A percentile compares a stretch with the other conserved stretches of the same genome.
Conservation (phyloP, 1,140 invertebrate genomes). For the Panagrolaimus sp. region DNA sequence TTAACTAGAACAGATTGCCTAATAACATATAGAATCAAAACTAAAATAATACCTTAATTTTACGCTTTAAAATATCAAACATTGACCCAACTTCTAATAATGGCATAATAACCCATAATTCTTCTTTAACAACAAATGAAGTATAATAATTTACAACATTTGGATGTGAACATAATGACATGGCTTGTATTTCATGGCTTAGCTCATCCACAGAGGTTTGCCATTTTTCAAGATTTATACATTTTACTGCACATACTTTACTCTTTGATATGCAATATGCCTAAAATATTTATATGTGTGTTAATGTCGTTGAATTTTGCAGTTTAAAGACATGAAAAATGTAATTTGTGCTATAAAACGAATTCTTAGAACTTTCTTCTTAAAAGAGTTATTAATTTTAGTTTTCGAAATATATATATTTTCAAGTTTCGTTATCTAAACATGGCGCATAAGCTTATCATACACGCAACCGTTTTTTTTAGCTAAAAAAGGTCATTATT, state of each 20-base stretch:
- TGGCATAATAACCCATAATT: constrained; percentile 90
- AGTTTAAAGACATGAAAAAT: no score
- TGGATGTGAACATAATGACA: constrained; percentile 96
- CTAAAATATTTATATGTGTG: no score
- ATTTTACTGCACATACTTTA: constrained; percentile 95
- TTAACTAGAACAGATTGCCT: constrained; percentile 61
- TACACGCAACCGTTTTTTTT: no score
- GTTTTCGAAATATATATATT: no score
- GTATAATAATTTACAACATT: constrained; percentile 99
- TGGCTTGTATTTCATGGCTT: constrained; percentile 67
- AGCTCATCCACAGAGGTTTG: constrained; percentile 98
- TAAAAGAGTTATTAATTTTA: no score
- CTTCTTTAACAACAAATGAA: constrained; percentile 75
- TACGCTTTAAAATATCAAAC: constrained; percentile 93
- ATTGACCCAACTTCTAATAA: constrained; percentile 71
- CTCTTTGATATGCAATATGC: constrained; percentile 83
- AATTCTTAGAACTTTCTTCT: no score
- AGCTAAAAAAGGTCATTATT: no score
- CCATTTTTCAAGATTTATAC: constrained; percentile 99
- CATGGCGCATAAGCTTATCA: no score
- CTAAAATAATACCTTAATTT: constrained; percentile 59
- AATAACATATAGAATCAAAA: no score
- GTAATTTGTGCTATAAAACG: no score
- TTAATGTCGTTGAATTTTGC: no score
- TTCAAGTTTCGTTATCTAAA: no score